Evolutionary conservation across 2,888 invertebrate species (phyloP).

Genomic region (Colletes collaris): DNA sequence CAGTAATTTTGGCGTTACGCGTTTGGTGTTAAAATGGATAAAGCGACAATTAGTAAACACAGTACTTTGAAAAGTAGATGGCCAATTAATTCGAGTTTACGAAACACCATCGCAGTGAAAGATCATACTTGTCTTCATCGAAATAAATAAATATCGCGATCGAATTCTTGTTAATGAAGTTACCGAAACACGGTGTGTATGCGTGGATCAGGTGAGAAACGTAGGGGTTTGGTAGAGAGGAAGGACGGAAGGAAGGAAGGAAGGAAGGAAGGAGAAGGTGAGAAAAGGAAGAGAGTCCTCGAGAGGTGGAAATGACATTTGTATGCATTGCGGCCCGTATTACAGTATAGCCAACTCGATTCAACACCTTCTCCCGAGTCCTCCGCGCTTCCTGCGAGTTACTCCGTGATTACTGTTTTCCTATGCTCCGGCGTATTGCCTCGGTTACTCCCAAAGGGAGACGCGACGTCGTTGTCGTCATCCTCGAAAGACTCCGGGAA

Average conservation of each 20-base stretch:
- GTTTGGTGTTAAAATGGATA: no score
- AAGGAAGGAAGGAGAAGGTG: slow-evolving; percentile 45
- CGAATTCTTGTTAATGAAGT: slow-evolving; percentile 12
- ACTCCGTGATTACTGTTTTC: slow-evolving; percentile 80
- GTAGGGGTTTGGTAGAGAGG: slow-evolving; percentile 50
- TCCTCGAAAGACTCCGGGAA: slow-evolving; percentile 42
- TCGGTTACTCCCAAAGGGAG: slow-evolving; percentile 70
- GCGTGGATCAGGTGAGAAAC: slow-evolving; percentile 34
- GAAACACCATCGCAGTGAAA: no score
- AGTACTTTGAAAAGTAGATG: no score
- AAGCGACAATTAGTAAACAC: no score
- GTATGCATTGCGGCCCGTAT: slow-evolving; percentile 81
- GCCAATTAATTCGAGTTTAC: no score
- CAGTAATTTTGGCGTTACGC: no score
- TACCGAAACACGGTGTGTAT: slow-evolving; percentile 14
- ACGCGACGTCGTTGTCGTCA: slow-evolving; percentile 31
- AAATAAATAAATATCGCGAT: neutral
- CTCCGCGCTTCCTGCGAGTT: slow-evolving; percentile 62
- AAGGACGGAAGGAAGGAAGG: slow-evolving; percentile 42
- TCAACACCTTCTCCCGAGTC: slow-evolving; percentile 56
- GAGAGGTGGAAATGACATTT: slow-evolving; percentile 76
- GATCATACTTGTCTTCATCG: no score
- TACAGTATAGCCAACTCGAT: slow-evolving; percentile 77
- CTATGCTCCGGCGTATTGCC: slow-evolving; percentile 69
- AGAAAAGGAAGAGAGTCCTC: slow-evolving; percentile 50